Base-by-base conservation (phyloP, 2,113 vertebrate genomes). In the Pseudopodoces humilis region DNA sequence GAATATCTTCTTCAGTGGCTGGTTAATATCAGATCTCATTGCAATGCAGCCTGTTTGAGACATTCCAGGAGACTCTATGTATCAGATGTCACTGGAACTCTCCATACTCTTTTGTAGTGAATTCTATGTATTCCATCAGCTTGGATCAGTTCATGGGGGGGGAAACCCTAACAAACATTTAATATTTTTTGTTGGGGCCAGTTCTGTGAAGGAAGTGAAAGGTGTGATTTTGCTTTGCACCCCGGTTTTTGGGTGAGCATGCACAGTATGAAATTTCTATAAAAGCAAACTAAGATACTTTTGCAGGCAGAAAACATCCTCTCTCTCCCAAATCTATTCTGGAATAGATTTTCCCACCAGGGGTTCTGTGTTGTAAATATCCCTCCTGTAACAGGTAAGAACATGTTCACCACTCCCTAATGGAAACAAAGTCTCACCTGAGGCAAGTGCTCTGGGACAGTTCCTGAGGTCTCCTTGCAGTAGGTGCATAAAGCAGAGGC, bases 181-280 rank as follows among this genome's bases (percentile, higher is more conserved):
- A n/a, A 30, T 43, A 21, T 52, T 65, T 75, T 19, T 52, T 7
- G 1, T 2, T 56, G 13, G 4, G 8, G 11, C 13, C 39, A 39
- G 10, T 30, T 53, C 37, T 53, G 15, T 35, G 58, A 72, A 44
- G 10, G 21, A 79, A 53, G 4, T 0, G 2, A 58, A 55, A 37
- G 4, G 7, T 23, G 4, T 28, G 39, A 49, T 16, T 52, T 82
- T 62, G 3, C 47, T 30, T n/a, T 22, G 21, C 10, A 71, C 5
- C 6, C 16, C 4, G 21, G 9, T 52, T 87, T 71, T 47, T 79
- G 19, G 15, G 25, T 13, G 10, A 88, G 6, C 37, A 4, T 5
- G 2, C 3, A 10, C 6, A 9, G 15, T 2, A 0, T 28, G n/a
- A 41, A 35, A 59, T 80, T 65, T 15, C 35, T 35, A 1, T 24